A percentile compares a stretch with the other conserved stretches of the same genome.
These are phyloP conservation scores for Mustela nigripes DNA, from an alignment of 2,113 vertebrate species.

Conservation along the genomic window DNA sequence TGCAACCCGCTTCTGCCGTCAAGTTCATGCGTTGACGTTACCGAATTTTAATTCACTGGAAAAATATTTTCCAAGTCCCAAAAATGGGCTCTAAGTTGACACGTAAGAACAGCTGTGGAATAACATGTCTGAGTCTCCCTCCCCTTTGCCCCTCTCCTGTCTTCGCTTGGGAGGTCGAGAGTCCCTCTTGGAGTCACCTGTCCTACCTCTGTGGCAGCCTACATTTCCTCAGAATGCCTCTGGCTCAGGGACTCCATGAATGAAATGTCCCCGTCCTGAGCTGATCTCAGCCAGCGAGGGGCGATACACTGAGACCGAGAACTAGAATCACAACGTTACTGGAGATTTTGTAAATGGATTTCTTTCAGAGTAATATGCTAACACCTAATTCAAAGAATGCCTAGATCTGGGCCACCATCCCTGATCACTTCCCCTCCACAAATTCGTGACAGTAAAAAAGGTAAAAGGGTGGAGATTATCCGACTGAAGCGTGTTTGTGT, in stretches of 20 bases:
- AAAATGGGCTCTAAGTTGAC: not conserved
- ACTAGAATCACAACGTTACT: not conserved
- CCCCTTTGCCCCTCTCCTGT: not conserved
- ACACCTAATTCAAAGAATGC: slow-evolving; percentile 61
- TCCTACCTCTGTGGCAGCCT: not conserved
- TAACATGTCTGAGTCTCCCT: not conserved
- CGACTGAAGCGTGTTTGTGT: slow-evolving; percentile 75
- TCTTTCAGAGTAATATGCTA: slow-evolving; percentile 28
- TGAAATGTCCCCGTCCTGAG: not conserved
- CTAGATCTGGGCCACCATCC: slow-evolving; percentile 54
- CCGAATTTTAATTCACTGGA: not conserved
- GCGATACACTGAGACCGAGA: not conserved
- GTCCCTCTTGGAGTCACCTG: not conserved
- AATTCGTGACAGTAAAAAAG: slow-evolving; percentile 44
- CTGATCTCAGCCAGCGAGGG: not conserved
- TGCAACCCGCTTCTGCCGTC: not conserved
- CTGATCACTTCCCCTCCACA: slow-evolving; percentile 28
- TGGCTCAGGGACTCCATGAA: not conserved
- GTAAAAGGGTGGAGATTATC: slow-evolving; percentile 66
- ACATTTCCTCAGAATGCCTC: not conserved
- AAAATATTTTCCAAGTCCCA: not conserved
- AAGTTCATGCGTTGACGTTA: not conserved
- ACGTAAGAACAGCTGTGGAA: not conserved
- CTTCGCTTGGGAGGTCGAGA: not conserved
- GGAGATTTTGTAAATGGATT: not conserved